Conservation (phyloP, 2,113 vertebrate genomes). For the Cebidichthys violaceus region DNA sequence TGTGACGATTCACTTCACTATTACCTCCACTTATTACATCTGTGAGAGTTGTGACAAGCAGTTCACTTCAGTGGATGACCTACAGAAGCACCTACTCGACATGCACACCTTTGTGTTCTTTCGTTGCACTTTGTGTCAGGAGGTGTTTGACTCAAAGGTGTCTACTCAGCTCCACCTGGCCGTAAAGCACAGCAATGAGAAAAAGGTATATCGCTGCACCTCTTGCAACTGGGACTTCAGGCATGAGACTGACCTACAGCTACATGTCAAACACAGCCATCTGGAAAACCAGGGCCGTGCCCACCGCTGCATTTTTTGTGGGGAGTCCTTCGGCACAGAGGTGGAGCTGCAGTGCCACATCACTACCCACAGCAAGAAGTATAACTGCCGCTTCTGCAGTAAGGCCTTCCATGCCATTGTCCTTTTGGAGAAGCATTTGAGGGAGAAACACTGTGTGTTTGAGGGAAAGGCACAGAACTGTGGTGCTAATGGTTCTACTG, state of each 20-base stretch:
- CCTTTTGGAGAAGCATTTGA: constrained; percentile 94
- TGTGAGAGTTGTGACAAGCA: constrained; percentile 99
- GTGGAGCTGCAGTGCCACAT: constrained; percentile 99
- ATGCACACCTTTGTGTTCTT: constrained; percentile 99
- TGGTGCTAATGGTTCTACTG: constrained; percentile 89
- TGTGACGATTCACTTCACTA: constrained; percentile 97
- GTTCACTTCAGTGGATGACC: constrained; percentile 97
- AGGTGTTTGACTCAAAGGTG: constrained; percentile 98
- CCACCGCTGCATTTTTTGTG: constrained; percentile 97
- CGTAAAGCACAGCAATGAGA: constrained; percentile 98
- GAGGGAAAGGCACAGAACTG: constrained; percentile 94
- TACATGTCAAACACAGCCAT: constrained; percentile 97
- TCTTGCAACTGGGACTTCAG: constrained; percentile 99
- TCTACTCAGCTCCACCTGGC: constrained; percentile 98
- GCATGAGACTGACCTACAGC: constrained; percentile 94
- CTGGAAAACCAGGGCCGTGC: constrained; percentile 94
- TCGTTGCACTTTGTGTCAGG: constrained; percentile 97
- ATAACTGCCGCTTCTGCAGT: constrained; percentile 98
- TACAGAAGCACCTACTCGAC: constrained; percentile 98
- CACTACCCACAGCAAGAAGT: constrained; percentile 98
- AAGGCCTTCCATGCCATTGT: constrained; percentile 98
- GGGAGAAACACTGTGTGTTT: constrained; percentile 95
- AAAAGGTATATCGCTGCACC: constrained; percentile 96
- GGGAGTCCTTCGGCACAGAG: constrained; percentile 97
- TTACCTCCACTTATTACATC: constrained; percentile 98